These are phyloP conservation scores for Elgonia sp. DNA, from an alignment of 2,888 invertebrate genomes.

Conservation along the genomic window DNA sequence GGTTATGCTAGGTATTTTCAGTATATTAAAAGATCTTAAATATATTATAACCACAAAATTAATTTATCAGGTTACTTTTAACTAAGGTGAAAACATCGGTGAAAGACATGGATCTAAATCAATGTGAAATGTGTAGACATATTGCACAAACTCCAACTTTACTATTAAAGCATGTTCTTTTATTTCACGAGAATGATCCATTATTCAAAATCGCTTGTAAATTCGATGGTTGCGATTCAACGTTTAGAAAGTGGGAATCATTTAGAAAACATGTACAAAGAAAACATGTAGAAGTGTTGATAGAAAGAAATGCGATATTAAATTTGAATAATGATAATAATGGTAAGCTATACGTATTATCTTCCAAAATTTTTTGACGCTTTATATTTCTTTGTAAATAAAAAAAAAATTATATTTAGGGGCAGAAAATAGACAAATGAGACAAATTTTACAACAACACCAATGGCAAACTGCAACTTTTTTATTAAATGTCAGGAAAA, in stretches of 20 bases:
- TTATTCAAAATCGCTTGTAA: conserved; percentile 44
- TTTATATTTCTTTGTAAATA: not conserved
- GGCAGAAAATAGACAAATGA: not conserved
- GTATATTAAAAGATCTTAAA: no score
- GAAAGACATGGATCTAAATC: not conserved
- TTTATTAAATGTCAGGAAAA: conserved; percentile 30
- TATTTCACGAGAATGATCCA: conserved; percentile 23
- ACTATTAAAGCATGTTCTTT: conserved; percentile 24
- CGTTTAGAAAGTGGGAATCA: conserved; percentile 39
- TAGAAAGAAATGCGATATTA: not conserved
- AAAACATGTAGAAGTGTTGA: not conserved
- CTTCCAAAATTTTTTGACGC: no score
- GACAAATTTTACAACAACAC: not conserved
- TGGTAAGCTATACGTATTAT: not conserved
- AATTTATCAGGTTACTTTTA: no score
- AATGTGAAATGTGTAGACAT: conserved; percentile 33
- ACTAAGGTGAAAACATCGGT: no score
- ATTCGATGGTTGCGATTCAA: conserved; percentile 6
- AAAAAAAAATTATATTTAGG: not conserved
- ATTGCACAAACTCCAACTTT: conserved; percentile 11
- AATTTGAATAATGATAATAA: not conserved
- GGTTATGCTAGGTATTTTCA: no score
- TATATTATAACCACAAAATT: no score
- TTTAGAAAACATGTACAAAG: conserved; percentile 16
- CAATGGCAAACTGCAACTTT: conserved; percentile 33